phyloP scores from a whole-genome alignment of 2,797 vertebrate genomes.

The Diceros bicornis region DNA sequence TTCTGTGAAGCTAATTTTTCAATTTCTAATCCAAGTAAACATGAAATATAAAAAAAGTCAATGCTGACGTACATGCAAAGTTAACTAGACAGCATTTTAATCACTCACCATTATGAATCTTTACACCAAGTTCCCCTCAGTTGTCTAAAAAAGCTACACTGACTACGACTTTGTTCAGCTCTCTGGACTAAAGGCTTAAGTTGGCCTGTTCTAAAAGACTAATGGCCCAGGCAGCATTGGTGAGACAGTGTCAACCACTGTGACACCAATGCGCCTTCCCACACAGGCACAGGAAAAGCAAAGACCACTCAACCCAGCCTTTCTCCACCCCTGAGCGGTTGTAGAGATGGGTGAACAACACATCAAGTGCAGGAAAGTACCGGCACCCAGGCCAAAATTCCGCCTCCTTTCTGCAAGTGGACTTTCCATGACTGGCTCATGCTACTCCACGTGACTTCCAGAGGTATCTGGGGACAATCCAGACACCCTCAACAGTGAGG shows the following conservation, averaged over 20 bases:
- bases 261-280: background rate
- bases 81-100: slow-evolving; percentile 39
- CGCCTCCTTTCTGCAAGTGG: slow-evolving; percentile 31
- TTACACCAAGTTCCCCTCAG: background rate
- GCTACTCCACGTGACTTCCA: background rate
- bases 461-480: background rate
- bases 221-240: background rate
- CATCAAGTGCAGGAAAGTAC: slow-evolving; percentile 80
- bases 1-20: slow-evolving; percentile 34
- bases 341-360: slow-evolving; percentile 24
- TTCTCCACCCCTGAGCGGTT: background rate
- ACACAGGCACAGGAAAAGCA: slow-evolving; percentile 59
- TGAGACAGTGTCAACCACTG: slow-evolving; percentile 15
- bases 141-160: background rate
- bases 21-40: slow-evolving; percentile 45
- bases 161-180: background rate
- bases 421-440: slow-evolving; percentile 29
- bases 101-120: background rate
- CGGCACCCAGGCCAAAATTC: slow-evolving; percentile 77
- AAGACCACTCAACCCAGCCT: slow-evolving; percentile 34
- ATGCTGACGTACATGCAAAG: background rate
- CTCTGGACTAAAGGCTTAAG: background rate
- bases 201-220: background rate
- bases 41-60: background rate
- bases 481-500: background rate